Evolutionary conservation across 2,113 vertebrate species (phyloP), one percentile per base, ranked within the genome.

Genomic region (Pycnonotus jocosus): DNA sequence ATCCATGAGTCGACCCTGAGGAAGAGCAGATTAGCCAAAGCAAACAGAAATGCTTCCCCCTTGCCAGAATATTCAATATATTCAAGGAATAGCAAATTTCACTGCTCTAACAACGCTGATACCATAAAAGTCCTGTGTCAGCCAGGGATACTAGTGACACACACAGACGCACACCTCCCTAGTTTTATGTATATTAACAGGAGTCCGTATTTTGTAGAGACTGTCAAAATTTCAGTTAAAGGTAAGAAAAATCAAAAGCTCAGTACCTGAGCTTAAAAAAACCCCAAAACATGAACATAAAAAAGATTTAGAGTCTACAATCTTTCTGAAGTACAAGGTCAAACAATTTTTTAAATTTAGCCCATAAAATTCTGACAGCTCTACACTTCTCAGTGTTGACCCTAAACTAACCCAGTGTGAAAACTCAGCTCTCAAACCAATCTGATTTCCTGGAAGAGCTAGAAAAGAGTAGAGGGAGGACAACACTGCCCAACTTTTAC

Each of bases 1-100:
- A 74, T 99, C 99, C 91, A 98, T 90, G 50, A 99, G 91, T 51
- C 97, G 98, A 6, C 94, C 98, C 99, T 99, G 77, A 40, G 33
- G 54, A 64, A 80, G n/a, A 66, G 48, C 3, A 86, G 21, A 79
- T 42, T 60, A 17, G 42, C 24, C 20, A 91, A 42, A 83, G 28
- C 33, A 38, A 40, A 42, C 0, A 64, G 10, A 93, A 81, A 24
- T 33, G 14, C 6, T 76, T 45, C 23, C 18, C 14, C 12, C 28
- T 35, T 40, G 15, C 5, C 2, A 2, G 24, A 38, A 56, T 60
- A 17, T 47, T 79, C 56, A 40, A 2, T 10, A 47, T 23, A 77
- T 16, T 88, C 20, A 50, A 42, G 38, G 28, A 87, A 78, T 9
- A 72, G 15, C 17, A 79, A 64, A 68, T 58, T 81, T 68, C 31